phyloP scores from a whole-genome alignment of 2,797 vertebrate species.

The Selene dorsalis region DNA sequence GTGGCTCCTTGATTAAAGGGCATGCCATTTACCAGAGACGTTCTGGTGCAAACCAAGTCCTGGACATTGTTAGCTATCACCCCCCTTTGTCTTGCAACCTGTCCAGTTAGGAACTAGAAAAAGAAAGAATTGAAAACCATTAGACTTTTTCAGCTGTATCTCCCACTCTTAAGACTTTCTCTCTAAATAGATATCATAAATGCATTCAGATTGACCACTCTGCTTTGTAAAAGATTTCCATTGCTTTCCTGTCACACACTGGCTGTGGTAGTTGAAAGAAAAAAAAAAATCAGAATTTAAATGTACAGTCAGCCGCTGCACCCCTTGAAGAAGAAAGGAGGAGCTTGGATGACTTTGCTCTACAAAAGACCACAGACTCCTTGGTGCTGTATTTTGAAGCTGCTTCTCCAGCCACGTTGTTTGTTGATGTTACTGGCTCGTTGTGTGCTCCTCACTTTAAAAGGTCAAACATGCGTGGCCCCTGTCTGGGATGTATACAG shows the following conservation, averaged over 20 bases:
- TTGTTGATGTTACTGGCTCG: conserved; percentile 4
- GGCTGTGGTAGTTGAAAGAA: conserved; percentile 6
- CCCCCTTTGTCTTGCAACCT: conserved; percentile 27
- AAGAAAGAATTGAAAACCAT: conserved; percentile 29
- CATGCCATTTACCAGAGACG: conserved; percentile 52
- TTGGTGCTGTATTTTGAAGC: conserved; percentile 35
- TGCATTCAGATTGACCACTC: background rate
- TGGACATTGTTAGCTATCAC: conserved; percentile 46
- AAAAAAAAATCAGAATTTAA: conserved; percentile 16
- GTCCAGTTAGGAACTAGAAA: conserved; percentile 1
- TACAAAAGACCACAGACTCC: conserved; percentile 44
- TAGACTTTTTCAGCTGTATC: conserved; percentile 17
- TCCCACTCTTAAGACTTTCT: background rate
- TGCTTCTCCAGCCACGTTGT: conserved; percentile 19
- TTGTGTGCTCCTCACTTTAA: conserved; percentile 32
- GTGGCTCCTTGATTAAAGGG: conserved; percentile 64
- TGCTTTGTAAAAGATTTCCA: conserved; percentile 3
- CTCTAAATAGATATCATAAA: conserved; percentile 26
- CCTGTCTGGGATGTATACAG: conserved; percentile 30
- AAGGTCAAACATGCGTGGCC: conserved; percentile 35
- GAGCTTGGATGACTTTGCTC: conserved; percentile 22
- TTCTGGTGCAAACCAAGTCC: conserved; percentile 52
- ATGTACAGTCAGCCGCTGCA: conserved; percentile 25
- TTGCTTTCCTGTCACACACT: conserved; percentile 21
- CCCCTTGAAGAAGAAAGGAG: conserved; percentile 3